Evolutionary conservation across 2,113 vertebrate species (phyloP).

Genomic region (Hylia prasina): DNA sequence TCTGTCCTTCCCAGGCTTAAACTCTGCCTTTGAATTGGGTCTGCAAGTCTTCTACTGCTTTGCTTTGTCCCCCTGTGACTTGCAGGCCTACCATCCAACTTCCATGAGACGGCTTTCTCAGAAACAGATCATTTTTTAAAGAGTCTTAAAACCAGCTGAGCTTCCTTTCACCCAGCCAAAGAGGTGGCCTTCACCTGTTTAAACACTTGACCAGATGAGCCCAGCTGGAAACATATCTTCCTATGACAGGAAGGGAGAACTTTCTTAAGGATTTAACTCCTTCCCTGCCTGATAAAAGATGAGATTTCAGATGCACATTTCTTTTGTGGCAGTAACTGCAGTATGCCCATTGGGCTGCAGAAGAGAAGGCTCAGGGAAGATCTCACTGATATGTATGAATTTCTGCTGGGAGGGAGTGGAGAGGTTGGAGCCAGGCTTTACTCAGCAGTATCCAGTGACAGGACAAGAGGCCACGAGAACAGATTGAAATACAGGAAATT

Average conservation of each 20-base stretch:
- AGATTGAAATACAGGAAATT: background rate
- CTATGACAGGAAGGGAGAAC: background rate
- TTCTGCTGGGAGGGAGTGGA: background rate
- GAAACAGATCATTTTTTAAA: background rate
- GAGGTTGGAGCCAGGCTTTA: background rate
- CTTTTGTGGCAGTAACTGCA: background rate
- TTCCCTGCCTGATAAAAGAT: background rate
- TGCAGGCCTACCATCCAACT: background rate
- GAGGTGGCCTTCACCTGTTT: background rate
- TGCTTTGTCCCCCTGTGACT: background rate
- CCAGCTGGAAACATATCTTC: background rate
- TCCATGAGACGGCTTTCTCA: background rate
- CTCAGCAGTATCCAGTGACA: background rate
- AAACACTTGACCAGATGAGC: background rate
- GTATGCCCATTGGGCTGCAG: background rate
- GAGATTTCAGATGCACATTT: background rate
- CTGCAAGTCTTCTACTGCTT: background rate
- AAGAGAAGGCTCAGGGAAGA: background rate
- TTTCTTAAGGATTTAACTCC: background rate
- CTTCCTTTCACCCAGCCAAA: background rate
- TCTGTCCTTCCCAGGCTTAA: background rate
- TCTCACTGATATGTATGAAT: background rate
- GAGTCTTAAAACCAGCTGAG: background rate
- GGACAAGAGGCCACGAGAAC: rapidly evolving
- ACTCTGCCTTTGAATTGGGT: background rate